Base-by-base conservation (phyloP, 2,797 vertebrate species). In the Pseudotriccus pelzelni region DNA sequence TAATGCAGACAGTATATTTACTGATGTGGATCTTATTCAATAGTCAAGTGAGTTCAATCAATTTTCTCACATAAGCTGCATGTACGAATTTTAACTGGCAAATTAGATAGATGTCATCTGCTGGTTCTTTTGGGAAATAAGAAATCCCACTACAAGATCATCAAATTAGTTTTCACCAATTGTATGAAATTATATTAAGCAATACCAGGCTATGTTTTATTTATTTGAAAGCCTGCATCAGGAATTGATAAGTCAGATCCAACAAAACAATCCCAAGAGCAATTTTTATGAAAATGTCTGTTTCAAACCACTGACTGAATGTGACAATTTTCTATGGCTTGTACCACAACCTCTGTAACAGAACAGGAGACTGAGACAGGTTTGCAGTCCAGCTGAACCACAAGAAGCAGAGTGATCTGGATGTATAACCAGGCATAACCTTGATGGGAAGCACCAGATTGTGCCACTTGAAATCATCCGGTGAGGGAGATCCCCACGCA, bases 81-180 rank as follows among this genome's bases (percentile, higher is more conserved):
- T 89, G 96, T 96, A 77, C 34, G 5, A 94, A 96, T 97, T 97
- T 97, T 97, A 97, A 96, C 91, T 95, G 96, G 89, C 89, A 97
- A 94, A 97, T 98, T 97, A 97, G 87, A 88, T 68, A 44, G 80
- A 93, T 89, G 87, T 89, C 96, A 91, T 86, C 87, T 95, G 87
- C 93, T 89, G 93, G 69, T 32, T 97, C 96, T 96, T 96, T 81
- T 47, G 93, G 91, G 96, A 96, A 95, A 96, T 52, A 94, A 81
- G 92, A 97, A 94, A 89, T 94, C 89, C 81, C 88, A 85, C 39
- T 53, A 84, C 58, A 72, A 89, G 77, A 84, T 72, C 91, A 93
- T 94, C 93, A 95, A 87, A 92, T 93, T 90, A 90, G 76, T 91
- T 95, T 95, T 90, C 82, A 75, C 49, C 89, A 93, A 84, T 94